Evolutionary conservation across 2,113 vertebrate genomes (phyloP), one percentile per base, ranked within the genome.

Genomic region (Eupsittula cactorum): DNA sequence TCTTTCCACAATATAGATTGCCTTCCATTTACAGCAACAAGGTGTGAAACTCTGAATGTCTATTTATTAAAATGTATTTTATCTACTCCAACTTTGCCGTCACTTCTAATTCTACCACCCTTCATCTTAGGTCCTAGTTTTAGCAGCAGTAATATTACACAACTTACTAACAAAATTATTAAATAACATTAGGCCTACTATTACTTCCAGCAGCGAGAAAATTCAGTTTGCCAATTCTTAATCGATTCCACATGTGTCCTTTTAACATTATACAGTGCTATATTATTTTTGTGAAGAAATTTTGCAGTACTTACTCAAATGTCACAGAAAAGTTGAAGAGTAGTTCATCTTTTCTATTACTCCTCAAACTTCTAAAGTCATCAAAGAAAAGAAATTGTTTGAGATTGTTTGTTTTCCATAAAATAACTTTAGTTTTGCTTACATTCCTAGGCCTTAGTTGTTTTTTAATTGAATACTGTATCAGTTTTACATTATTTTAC

Each of bases 401-500:
- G 5, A 84, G 55, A 75, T 55, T 55, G 29, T 39, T 50, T 83
- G 49, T 93, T 92, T 91, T 79, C 18, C 52, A 73, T 82, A 88
- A 86, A 91, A 90, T 64, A 88, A 64, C 24, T 55, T 68, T 31
- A 2, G 4, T 70, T 67, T 86, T 83, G 39, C 82, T 76, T 76
- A 62, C 24, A 87, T 75, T 91, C 21, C 39, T 42, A 64, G 5
- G 16, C 7, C n/a, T 64, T 87, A 86, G 78, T 37, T 96, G 37
- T 33, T 83, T 92, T 85, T 78, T 86, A 90, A 78, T 89, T 92
- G 39, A 91, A 75, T 64, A 64, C 24, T 75, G 10, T 37, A 89
- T 95, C 33, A 44, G 18, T 75, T 89, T 86, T 82, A 47, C 69
- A 68, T 91, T 91, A 75, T 91, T 96, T 95, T 86, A 35, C 55